phyloP scores from a whole-genome alignment of 2,888 invertebrate species.

The Lycophotia porphyrea region DNA sequence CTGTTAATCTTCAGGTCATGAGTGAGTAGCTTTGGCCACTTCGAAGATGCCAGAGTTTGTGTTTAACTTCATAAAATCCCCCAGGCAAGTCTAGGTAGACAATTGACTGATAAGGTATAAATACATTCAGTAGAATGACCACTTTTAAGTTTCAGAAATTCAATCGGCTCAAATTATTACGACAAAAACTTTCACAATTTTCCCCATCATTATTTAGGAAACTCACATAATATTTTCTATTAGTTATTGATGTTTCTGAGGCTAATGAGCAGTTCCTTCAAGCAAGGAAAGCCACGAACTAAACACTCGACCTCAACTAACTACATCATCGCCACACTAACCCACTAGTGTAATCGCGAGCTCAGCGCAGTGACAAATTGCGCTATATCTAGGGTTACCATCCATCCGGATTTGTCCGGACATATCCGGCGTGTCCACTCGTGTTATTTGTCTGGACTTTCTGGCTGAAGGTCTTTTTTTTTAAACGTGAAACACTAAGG shows the following conservation, averaged over 20 bases:
- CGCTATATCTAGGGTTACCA: conserved; percentile 23
- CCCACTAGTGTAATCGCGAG: conserved; percentile 43
- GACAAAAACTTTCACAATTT: neutral
- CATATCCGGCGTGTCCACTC: conserved; percentile 1
- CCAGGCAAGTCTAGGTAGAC: neutral
- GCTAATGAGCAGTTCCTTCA: conserved; percentile 15
- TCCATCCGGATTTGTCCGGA: neutral
- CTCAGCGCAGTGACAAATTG: conserved; percentile 49
- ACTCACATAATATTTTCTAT: neutral
- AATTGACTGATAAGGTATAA: neutral
- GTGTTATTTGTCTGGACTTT: neutral
- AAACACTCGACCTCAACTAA: neutral
- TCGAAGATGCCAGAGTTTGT: too few species aligned
- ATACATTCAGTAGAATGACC: neutral
- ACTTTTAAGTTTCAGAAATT: neutral
- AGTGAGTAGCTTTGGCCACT: too few species aligned
- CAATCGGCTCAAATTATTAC: neutral
- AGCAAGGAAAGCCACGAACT: conserved; percentile 2
- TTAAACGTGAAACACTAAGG: neutral
- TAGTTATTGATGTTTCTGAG: neutral
- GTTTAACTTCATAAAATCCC: neutral
- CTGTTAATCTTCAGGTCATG: too few species aligned
- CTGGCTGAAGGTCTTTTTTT: neutral
- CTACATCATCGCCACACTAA: conserved; percentile 32
- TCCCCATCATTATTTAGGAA: neutral